phyloP scores from a whole-genome alignment of 2,888 invertebrate genomes.

The Tetropium fuscum region DNA sequence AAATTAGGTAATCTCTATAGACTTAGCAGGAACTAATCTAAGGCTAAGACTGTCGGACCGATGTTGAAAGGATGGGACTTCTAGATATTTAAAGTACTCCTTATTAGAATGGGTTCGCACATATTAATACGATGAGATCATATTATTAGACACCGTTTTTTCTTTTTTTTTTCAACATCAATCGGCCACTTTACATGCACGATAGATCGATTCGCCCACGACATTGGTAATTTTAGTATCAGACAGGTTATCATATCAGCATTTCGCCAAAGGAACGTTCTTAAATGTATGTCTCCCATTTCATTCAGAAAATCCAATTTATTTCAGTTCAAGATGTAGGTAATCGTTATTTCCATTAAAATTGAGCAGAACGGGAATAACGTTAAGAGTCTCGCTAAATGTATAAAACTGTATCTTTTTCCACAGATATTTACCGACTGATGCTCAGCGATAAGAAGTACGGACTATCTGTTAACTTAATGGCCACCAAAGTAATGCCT shows the following conservation, averaged over 20 bases:
- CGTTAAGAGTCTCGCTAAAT: not conserved
- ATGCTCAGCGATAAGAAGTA: slow-evolving; percentile 92
- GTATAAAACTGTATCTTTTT: slow-evolving; percentile 28
- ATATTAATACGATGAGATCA: too few relatives aligned
- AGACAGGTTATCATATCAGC: slow-evolving; percentile 12
- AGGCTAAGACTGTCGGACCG: too few relatives aligned
- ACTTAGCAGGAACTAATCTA: too few relatives aligned
- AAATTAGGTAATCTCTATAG: too few relatives aligned
- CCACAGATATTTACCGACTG: slow-evolving; percentile 89
- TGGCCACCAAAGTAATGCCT: slow-evolving; percentile 96
- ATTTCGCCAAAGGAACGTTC: not conserved
- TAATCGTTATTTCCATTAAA: not conserved
- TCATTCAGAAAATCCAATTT: slow-evolving; percentile 19
- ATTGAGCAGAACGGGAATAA: slow-evolving; percentile 2
- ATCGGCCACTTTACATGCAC: too few relatives aligned
- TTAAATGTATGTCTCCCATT: not conserved
- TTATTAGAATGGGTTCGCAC: too few relatives aligned
- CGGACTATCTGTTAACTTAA: slow-evolving; percentile 88
- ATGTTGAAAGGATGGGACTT: too few relatives aligned
- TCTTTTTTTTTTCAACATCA: too few relatives aligned
- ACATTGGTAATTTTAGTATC: slow-evolving; percentile 3
- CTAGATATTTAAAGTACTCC: too few relatives aligned
- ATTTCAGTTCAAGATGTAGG: slow-evolving; percentile 14
- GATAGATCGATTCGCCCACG: too few relatives aligned
- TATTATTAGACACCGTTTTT: too few relatives aligned